Evolutionary conservation across 2,888 invertebrate species (phyloP).

Genomic region (Coronaproctus castanopsis): DNA sequence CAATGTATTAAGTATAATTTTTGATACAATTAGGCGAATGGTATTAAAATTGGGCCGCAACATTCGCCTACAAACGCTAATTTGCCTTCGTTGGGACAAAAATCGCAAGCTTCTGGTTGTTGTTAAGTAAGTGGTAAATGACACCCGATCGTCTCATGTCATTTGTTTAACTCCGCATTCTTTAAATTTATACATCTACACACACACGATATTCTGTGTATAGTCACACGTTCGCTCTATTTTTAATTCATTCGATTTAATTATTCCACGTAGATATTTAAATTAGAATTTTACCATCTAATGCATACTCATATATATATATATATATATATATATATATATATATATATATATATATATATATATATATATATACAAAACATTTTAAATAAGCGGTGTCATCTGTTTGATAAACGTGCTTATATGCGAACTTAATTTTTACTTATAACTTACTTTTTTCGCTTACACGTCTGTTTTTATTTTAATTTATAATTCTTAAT

Average conservation of each 20-base stretch:
- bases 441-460: too few relatives aligned
- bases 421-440: too few relatives aligned
- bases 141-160: too few relatives aligned
- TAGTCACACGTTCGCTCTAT: background rate
- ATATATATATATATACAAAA: background rate
- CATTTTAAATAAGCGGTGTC: too few relatives aligned
- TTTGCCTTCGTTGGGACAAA: slow-evolving; percentile 57
- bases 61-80: slow-evolving; percentile 79
- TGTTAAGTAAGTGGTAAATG: slow-evolving; percentile 38
- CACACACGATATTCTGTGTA: background rate
- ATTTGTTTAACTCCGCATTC: background rate
- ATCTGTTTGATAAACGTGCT: too few relatives aligned
- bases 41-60: slow-evolving; percentile 98
- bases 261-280: too few relatives aligned
- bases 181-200: background rate
- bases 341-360: background rate
- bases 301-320: background rate
- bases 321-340: background rate
- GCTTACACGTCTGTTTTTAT: too few relatives aligned
- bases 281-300: too few relatives aligned
- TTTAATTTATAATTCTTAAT: too few relatives aligned
- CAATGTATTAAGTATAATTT: too few relatives aligned
- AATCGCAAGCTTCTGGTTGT: slow-evolving; percentile 65
- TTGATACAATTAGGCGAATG: slow-evolving; percentile 67
- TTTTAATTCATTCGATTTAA: too few relatives aligned